Conservation (phyloP, 2,113 vertebrate species). For the Myotis yumanensis region DNA sequence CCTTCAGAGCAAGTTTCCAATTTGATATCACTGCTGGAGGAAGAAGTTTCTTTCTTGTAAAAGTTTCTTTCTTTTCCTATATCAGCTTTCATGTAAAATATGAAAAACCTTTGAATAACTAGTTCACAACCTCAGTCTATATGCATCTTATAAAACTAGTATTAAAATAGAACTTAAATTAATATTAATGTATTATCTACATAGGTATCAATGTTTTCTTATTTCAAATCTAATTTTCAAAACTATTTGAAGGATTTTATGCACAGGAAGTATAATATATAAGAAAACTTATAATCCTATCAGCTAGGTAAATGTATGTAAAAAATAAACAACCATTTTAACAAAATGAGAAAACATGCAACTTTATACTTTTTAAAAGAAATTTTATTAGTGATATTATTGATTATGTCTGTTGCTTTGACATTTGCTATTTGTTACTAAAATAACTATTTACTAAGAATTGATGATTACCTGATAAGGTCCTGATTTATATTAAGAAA, state of each 20-base stretch:
- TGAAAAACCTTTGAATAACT: background rate
- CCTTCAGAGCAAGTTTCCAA: background rate
- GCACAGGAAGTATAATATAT: background rate
- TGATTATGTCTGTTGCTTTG: background rate
- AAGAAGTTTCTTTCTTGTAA: background rate
- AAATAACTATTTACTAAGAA: background rate
- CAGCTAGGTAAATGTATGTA: background rate
- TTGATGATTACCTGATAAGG: background rate
- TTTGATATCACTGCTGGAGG: background rate
- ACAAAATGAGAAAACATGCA: background rate
- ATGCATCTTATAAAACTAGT: background rate
- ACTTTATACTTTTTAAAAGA: background rate
- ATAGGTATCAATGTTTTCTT: background rate
- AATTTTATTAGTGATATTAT: background rate
- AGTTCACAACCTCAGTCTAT: background rate
- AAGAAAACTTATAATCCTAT: background rate
- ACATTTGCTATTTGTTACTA: background rate
- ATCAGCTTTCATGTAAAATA: background rate
- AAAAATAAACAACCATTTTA: background rate
- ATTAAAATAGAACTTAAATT: background rate
- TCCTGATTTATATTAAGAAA: background rate
- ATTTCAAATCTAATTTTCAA: background rate
- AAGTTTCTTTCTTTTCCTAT: background rate
- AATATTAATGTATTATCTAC: background rate
- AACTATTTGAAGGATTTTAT: background rate